Evolutionary conservation across 2,797 vertebrate species (phyloP).

Genomic region (Distichodus sexfasciatus): DNA sequence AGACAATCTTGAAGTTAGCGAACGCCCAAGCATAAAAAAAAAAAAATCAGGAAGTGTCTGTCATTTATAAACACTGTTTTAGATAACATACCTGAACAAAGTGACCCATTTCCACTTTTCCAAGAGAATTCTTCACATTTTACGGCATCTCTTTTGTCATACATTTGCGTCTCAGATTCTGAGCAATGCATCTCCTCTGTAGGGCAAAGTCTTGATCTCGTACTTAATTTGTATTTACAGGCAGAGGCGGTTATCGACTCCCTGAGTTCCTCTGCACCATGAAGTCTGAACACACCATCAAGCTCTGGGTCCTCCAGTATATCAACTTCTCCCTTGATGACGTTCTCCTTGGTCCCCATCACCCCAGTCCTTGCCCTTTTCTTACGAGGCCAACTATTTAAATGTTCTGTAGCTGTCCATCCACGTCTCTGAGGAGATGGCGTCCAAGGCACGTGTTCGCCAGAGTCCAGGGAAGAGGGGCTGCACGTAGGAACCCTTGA

Average conservation of each 20-base stretch:
- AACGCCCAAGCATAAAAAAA: too few species aligned
- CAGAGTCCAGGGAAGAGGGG: constrained; percentile 69
- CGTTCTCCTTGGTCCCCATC: constrained; percentile 54
- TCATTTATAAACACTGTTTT: too few species aligned
- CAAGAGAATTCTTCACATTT: constrained; percentile 50
- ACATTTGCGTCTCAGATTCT: constrained; percentile 51
- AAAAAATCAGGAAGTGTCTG: too few species aligned
- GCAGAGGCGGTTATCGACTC: constrained; percentile 55
- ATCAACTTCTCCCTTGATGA: constrained; percentile 49
- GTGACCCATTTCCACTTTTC: constrained; percentile 47
- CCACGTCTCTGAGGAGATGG: constrained; percentile 87
- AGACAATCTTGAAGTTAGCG: too few species aligned
- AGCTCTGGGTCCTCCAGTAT: constrained; percentile 81
- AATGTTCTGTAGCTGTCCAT: constrained; percentile 82
- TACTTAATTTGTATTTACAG: constrained; percentile 43
- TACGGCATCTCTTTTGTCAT: constrained; percentile 34
- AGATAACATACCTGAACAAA: constrained; percentile 55
- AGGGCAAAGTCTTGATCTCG: constrained; percentile 47
- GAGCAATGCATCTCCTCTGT: constrained; percentile 55
- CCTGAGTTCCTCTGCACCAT: constrained; percentile 67
- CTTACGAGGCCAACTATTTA: constrained; percentile 90
- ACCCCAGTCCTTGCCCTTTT: constrained; percentile 75
- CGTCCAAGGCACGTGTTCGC: constrained; percentile 71
- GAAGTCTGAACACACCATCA: constrained; percentile 81
- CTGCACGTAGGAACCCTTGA: constrained; percentile 70